Conservation (phyloP, 1,140 invertebrate genomes). For the Drosophila triauraria region DNA sequence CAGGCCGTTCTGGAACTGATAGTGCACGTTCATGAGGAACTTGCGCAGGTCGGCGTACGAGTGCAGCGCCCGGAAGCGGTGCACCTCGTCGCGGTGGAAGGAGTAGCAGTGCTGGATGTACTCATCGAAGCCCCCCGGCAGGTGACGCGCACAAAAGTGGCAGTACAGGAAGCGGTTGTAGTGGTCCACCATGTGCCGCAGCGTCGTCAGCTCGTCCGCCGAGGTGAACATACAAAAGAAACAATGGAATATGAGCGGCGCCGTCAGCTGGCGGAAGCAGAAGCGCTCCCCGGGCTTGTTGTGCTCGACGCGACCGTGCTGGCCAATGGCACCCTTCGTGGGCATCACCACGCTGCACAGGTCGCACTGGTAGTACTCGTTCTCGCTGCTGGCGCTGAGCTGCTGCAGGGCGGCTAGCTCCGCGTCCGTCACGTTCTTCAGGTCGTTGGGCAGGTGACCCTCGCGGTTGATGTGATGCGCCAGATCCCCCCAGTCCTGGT, state of each 20-base stretch:
- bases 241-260: conserved; percentile 52
- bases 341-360: conserved; percentile 60
- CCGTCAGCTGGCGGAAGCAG: conserved; percentile 38
- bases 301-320: conserved; percentile 48
- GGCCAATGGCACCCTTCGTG: conserved; percentile 35
- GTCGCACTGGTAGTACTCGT: conserved; percentile 59
- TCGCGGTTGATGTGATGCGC: conserved; percentile 16
- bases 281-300: conserved; percentile 27
- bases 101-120: conserved; percentile 63
- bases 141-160: conserved; percentile 12
- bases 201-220: conserved; percentile 17
- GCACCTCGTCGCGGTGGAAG: conserved; percentile 19
- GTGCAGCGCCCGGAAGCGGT: conserved; percentile 36
- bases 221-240: conserved; percentile 58
- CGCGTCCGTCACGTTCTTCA: conserved; percentile 51
- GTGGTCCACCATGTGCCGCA: conserved; percentile 63
- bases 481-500: conserved; percentile 16
- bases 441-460: conserved; percentile 53
- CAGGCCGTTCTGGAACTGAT: conserved; percentile 64
- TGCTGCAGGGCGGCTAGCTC: conserved; percentile 22
- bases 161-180: conserved; percentile 49
- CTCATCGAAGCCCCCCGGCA: conserved; percentile 37
- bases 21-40: conserved; percentile 54
- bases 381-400: conserved; percentile 7
- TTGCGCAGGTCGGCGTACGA: conserved; percentile 39